phyloP scores from a whole-genome alignment of 2,888 invertebrate species.

The Protodeltote pygarga region DNA sequence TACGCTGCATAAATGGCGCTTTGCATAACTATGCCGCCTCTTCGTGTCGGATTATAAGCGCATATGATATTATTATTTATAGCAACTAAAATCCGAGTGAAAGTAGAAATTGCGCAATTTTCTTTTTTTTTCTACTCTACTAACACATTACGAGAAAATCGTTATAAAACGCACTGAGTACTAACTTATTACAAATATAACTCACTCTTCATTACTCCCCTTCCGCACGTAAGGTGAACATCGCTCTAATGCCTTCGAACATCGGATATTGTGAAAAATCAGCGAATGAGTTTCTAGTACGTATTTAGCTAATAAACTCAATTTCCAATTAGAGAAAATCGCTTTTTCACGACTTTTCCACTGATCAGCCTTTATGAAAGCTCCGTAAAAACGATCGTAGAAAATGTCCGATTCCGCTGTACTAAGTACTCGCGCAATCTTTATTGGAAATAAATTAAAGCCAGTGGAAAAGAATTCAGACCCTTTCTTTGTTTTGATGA shows the following conservation, averaged over 20 bases:
- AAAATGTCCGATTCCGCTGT: slow-evolving; percentile 40
- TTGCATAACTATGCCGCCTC: slow-evolving; percentile 44
- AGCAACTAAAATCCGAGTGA: slow-evolving; percentile 31
- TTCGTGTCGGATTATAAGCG: slow-evolving; percentile 41
- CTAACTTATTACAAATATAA: too few relatives aligned
- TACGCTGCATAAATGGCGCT: slow-evolving; percentile 42
- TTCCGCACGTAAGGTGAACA: slow-evolving; percentile 24
- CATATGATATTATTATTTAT: slow-evolving; percentile 41
- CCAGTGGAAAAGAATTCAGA: slow-evolving; percentile 56
- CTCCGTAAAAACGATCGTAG: slow-evolving; percentile 54
- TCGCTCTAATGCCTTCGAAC: slow-evolving; percentile 38
- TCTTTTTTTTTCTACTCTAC: too few relatives aligned
- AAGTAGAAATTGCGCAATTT: too few relatives aligned
- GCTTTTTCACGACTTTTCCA: slow-evolving; percentile 60
- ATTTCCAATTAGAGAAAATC: slow-evolving; percentile 67
- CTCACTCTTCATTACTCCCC: slow-evolving; percentile 33
- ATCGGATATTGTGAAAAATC: slow-evolving; percentile 42
- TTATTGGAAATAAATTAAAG: slow-evolving; percentile 69
- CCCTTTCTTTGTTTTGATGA: slow-evolving; percentile 50
- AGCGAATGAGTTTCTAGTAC: slow-evolving; percentile 44
- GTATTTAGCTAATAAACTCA: slow-evolving; percentile 59
- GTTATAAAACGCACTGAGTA: slow-evolving; percentile 10
- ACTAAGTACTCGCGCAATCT: slow-evolving; percentile 56
- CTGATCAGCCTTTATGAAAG: slow-evolving; percentile 66
- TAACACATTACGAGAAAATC: slow-evolving; percentile 3